Conservation (phyloP, 2,888 invertebrate species). For the Watsonalla cultraria region DNA sequence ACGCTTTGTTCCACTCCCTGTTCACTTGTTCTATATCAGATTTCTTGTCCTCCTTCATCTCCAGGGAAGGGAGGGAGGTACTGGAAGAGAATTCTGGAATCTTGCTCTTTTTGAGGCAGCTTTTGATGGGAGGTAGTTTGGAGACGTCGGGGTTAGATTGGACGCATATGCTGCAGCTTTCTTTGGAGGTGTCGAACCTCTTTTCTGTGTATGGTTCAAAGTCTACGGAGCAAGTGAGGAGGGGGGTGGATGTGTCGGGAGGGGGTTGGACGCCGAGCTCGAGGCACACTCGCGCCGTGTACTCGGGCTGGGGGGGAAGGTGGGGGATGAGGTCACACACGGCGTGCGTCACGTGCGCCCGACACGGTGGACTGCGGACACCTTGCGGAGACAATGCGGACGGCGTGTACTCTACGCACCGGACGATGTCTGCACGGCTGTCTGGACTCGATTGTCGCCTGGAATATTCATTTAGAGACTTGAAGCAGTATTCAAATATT, state of each 20-base stretch:
- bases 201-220: slow-evolving; percentile 54
- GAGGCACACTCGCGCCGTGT: slow-evolving; percentile 74
- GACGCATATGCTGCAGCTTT: slow-evolving; percentile 61
- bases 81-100: slow-evolving; percentile 46
- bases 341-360: slow-evolving; percentile 42
- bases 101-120: slow-evolving; percentile 64
- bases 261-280: slow-evolving; percentile 68
- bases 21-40: slow-evolving; percentile 61
- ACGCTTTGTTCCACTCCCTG: slow-evolving; percentile 58
- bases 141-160: slow-evolving; percentile 65
- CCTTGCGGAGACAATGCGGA: slow-evolving; percentile 19
- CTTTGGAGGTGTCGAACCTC: slow-evolving; percentile 50
- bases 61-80: slow-evolving; percentile 59
- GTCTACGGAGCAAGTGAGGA: slow-evolving; percentile 54
- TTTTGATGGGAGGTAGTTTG: slow-evolving; percentile 61
- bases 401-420: slow-evolving; percentile 63
- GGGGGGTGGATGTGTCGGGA: slow-evolving; percentile 37
- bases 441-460: slow-evolving; percentile 57
- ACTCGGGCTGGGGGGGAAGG: slow-evolving; percentile 35
- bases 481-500: slow-evolving; percentile 3
- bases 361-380: slow-evolving; percentile 40
- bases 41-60: slow-evolving; percentile 43
- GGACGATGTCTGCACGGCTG: slow-evolving; percentile 69
- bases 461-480: slow-evolving; percentile 7
- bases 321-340: slow-evolving; percentile 67